phyloP scores from a whole-genome alignment of 2,888 invertebrate genomes.

The Campopleginae sp. region DNA sequence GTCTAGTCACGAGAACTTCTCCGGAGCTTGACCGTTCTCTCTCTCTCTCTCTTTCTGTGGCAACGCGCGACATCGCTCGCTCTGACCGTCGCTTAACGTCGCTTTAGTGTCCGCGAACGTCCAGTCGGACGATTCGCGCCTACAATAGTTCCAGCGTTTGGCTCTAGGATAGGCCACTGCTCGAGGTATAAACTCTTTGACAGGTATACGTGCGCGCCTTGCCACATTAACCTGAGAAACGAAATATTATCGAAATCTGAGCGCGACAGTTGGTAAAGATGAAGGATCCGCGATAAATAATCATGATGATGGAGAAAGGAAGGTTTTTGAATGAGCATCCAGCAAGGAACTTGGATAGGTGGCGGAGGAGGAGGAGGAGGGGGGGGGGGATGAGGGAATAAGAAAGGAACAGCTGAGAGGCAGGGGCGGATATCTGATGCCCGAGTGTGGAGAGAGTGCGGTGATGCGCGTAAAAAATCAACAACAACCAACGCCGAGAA shows the following conservation, averaged over 20 bases:
- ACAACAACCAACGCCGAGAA: slow-evolving; percentile 59
- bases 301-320: slow-evolving; percentile 52
- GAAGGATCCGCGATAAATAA: slow-evolving; percentile 38
- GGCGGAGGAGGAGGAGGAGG: no score
- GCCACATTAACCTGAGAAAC: slow-evolving; percentile 48
- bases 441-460: slow-evolving; percentile 55
- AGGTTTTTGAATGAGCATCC: slow-evolving; percentile 60
- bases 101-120: slow-evolving; percentile 77
- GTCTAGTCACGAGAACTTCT: slow-evolving; percentile 59
- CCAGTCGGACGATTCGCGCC: slow-evolving; percentile 56
- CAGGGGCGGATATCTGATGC: slow-evolving; percentile 62
- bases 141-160: slow-evolving; percentile 36
- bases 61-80: slow-evolving; percentile 56
- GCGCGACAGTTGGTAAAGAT: background rate
- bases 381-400: background rate
- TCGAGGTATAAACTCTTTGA: background rate
- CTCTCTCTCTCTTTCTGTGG: slow-evolving; percentile 60
- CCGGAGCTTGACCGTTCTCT: slow-evolving; percentile 59
- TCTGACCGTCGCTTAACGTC: slow-evolving; percentile 72
- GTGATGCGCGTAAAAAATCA: slow-evolving; percentile 66
- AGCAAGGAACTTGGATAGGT: slow-evolving; percentile 3
- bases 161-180: slow-evolving; percentile 38
- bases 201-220: slow-evolving; percentile 11
- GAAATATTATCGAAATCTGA: slow-evolving; percentile 58
- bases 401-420: slow-evolving; percentile 16